A percentile compares a stretch with the other conserved stretches of the same genome.
These are phyloP conservation scores for Harpegnathos saltator DNA, from an alignment of 1,140 invertebrate genomes.

Conservation along the genomic window DNA sequence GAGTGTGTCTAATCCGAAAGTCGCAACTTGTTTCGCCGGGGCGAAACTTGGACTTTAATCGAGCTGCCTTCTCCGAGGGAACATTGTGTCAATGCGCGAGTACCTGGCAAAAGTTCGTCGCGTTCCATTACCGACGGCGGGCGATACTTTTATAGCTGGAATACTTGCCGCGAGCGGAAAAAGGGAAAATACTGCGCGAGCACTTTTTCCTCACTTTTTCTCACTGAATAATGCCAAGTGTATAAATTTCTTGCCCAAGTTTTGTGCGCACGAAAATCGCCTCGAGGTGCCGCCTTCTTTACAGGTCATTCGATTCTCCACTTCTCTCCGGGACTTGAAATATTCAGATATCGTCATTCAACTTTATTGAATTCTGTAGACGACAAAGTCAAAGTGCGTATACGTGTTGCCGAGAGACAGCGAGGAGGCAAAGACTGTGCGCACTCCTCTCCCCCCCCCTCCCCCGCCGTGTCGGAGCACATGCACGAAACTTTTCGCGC, in stretches of 20 bases:
- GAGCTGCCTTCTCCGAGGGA: slow-evolving; percentile 10
- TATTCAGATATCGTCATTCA: too few relatives aligned
- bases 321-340: too few relatives aligned
- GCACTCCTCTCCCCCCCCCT: too few relatives aligned
- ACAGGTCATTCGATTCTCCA: too few relatives aligned
- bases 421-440: too few relatives aligned
- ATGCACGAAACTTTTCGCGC: background rate
- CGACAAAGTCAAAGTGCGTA: too few relatives aligned
- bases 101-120: slow-evolving; percentile 19
- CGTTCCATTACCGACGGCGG: slow-evolving; percentile 6
- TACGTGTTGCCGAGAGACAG: background rate
- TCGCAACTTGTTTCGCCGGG: slow-evolving; percentile 32
- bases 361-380: too few relatives aligned
- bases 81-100: slow-evolving; percentile 16
- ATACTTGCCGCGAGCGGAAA: background rate
- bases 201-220: background rate
- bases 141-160: background rate
- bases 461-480: too few relatives aligned
- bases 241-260: too few relatives aligned
- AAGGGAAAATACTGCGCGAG: background rate
- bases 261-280: too few relatives aligned
- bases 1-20: slow-evolving; percentile 19
- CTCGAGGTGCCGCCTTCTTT: too few relatives aligned
- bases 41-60: slow-evolving; percentile 48
- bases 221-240: background rate